A percentile compares a stretch with the other conserved stretches of the same genome.
Evolutionary conservation across 2,888 invertebrate species (phyloP).

Genomic region (Drosophila limbata): DNA sequence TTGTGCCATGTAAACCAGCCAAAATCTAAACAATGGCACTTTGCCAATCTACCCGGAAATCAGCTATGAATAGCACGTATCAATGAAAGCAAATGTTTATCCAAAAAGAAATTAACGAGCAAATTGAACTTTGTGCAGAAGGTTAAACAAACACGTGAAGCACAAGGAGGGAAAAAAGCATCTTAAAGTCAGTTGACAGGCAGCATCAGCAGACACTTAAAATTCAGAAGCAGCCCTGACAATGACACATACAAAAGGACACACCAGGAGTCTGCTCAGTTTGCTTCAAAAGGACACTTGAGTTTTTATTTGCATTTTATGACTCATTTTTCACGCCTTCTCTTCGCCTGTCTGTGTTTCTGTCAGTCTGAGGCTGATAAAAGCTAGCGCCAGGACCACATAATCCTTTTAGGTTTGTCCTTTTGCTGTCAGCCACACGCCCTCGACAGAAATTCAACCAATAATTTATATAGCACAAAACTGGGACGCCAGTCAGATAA

Average conservation of each 20-base stretch:
- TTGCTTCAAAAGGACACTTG: conserved; percentile 63
- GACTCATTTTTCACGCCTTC: conserved; percentile 77
- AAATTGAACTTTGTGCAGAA: conserved; percentile 70
- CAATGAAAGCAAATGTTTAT: conserved; percentile 46
- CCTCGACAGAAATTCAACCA: conserved; percentile 51
- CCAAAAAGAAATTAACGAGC: conserved; percentile 44
- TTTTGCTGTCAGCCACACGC: conserved; percentile 41
- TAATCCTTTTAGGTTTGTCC: conserved; percentile 78
- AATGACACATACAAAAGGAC: conserved; percentile 47
- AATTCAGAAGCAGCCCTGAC: conserved; percentile 43
- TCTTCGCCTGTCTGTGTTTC: not conserved
- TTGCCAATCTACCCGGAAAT: conserved; percentile 52
- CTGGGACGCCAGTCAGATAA: conserved; percentile 59
- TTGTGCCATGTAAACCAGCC: conserved; percentile 55
- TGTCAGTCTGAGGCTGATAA: conserved; percentile 68
- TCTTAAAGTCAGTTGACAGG: conserved; percentile 39
- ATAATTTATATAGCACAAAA: conserved; percentile 71
- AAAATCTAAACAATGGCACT: conserved; percentile 57
- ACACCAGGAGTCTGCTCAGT: conserved; percentile 18
- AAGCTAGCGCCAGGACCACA: conserved; percentile 73
- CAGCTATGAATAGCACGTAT: conserved; percentile 9
- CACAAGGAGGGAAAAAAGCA: conserved; percentile 4
- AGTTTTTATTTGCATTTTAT: conserved; percentile 80
- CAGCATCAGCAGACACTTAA: conserved; percentile 39
- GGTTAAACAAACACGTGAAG: conserved; percentile 61